Evolutionary conservation across 2,113 vertebrate genomes (phyloP).

Genomic region (Ctenodactylus gundi): DNA sequence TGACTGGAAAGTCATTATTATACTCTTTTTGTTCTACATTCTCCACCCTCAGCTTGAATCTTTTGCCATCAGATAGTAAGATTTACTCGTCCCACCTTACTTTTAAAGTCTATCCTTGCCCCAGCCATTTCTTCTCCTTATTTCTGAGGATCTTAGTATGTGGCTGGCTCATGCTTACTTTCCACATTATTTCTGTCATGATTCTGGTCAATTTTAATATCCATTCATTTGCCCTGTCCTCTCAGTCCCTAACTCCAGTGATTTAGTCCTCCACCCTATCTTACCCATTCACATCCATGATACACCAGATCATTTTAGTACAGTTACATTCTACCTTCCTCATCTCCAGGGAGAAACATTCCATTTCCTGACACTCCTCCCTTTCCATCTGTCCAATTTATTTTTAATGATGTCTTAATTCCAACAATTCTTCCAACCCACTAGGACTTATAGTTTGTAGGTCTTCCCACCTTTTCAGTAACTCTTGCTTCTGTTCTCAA

Average conservation of each 20-base stretch:
- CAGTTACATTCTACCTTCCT: background rate
- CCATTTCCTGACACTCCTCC: background rate
- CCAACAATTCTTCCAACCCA: background rate
- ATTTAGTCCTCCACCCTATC: background rate
- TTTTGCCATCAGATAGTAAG: background rate
- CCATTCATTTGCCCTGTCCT: background rate
- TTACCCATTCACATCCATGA: background rate
- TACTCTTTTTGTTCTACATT: background rate
- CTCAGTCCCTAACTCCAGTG: background rate
- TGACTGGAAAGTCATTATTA: background rate
- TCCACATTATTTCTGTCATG: background rate
- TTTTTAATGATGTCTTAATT: background rate
- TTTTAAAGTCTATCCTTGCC: background rate
- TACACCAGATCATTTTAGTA: background rate
- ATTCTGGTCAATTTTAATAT: background rate
- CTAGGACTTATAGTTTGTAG: no score
- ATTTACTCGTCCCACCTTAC: background rate
- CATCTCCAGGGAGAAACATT: background rate
- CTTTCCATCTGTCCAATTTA: background rate
- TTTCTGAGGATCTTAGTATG: background rate
- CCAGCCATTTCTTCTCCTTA: background rate
- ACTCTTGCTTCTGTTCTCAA: background rate
- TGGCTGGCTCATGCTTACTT: background rate
- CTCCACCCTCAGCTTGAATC: background rate
- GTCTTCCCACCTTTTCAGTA: background rate